A percentile compares a stretch with the other conserved stretches of the same genome.
phyloP scores from a whole-genome alignment of 2,797 vertebrate genomes.

The Myotis planiceps region DNA sequence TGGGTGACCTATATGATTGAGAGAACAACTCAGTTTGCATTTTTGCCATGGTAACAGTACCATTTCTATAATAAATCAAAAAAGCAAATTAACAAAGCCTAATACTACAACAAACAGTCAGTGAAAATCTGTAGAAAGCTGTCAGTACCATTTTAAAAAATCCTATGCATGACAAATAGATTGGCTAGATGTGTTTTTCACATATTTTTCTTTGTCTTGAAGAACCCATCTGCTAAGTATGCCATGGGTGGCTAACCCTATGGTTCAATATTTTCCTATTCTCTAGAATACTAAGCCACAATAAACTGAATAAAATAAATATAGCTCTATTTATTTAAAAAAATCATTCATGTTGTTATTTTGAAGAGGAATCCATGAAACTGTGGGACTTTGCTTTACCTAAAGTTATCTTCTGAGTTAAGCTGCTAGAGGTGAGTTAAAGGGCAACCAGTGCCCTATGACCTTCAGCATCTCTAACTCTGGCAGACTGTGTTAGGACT shows the following conservation, averaged over 20 bases:
- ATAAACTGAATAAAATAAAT: conserved; percentile 33
- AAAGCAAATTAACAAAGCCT: conserved; percentile 39
- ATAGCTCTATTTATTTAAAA: neutral
- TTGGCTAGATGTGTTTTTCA: neutral
- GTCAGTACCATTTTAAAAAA: neutral
- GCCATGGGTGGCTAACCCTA: neutral
- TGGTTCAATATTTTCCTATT: neutral
- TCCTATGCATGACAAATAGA: neutral
- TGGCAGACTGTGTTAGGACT: neutral
- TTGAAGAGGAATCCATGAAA: conserved; percentile 8
- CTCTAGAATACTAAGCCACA: neutral
- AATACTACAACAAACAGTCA: neutral
- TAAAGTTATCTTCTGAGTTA: neutral
- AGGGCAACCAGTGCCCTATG: neutral
- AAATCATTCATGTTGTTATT: neutral
- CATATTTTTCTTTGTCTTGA: neutral
- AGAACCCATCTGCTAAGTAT: neutral
- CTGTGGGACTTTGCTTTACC: neutral
- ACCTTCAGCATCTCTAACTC: neutral
- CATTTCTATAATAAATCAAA: conserved; percentile 52
- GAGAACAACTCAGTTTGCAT: conserved; percentile 35
- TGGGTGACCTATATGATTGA: conserved; percentile 23
- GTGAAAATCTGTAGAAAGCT: neutral
- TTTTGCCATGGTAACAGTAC: conserved; percentile 48
- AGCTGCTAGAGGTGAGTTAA: neutral